phyloP scores from a whole-genome alignment of 30 jellyfish, hydroid and myxozoan genomes.

The Hydra vulgaris region DNA sequence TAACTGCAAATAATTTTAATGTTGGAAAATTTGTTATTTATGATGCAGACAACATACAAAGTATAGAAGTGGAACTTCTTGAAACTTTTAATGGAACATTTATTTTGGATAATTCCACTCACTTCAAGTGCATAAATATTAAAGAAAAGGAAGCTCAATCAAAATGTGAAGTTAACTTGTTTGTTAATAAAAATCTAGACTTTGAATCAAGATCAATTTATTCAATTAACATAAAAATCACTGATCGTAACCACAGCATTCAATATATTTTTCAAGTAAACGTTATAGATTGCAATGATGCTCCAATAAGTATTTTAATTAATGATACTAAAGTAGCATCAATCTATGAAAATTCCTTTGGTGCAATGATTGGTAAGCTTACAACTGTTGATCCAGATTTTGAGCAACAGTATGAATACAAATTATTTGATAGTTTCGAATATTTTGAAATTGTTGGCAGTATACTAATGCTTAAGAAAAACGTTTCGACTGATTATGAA shows the following conservation, averaged over 20 bases:
- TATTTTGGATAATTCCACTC: background rate
- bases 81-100: background rate
- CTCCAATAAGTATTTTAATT: conserved; percentile 18
- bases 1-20: background rate
- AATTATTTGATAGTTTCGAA: background rate
- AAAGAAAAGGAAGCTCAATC: conserved; percentile 6
- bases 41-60: conserved; percentile 11
- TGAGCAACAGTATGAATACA: conserved; percentile 11
- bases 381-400: conserved; percentile 29
- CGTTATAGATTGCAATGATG: conserved; percentile 32
- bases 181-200: background rate
- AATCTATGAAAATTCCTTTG: conserved; percentile 25
- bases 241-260: conserved; percentile 19
- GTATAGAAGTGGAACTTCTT: background rate
- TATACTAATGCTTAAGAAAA: background rate
- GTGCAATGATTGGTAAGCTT: conserved; percentile 20
- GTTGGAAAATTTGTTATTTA: conserved; percentile 24
- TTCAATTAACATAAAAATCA: background rate
- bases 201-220: conserved; percentile 6
- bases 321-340: background rate
- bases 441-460: conserved; percentile 16
- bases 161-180: conserved; percentile 5
- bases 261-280: background rate
- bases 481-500: conserved; percentile 24
- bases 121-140: background rate